Base-by-base conservation (phyloP, 2,113 vertebrate genomes). In the Okapia johnstoni region DNA sequence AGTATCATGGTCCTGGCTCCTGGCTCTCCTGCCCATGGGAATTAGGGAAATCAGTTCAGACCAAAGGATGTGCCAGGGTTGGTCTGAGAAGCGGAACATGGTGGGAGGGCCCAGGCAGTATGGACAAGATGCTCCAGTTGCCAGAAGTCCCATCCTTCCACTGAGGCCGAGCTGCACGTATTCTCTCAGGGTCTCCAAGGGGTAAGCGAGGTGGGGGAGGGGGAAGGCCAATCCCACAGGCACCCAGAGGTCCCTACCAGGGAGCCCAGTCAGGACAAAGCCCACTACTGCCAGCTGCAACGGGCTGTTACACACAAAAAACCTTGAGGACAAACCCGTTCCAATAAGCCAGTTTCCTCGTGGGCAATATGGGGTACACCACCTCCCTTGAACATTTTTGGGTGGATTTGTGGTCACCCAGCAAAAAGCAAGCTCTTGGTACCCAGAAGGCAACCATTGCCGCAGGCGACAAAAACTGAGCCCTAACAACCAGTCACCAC, bases 311-410 rank as follows among this genome's bases (percentile, higher is more conserved):
- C 40, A 40, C 40, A 40, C 40, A 40, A 57, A 8, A 25, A 40
- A 40, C 36, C 40, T 76, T 76, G 40, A 43, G 25, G 1, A 1
- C 1, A 4, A 63, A 11, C 6, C 25, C 15, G 1, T 2, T 50
- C 58, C 60, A 30, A 60, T 26, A 19, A 66, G 33, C 19, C 26
- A 21, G 12, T 10, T 6, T 70, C 43, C 70, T 57, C 0, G 0
- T 0, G 43, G 19, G 8, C 13, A 7, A 81, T 9, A 48, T 0
- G 2, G 55, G 55, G 57, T 2, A 4, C 0, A 9, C 40, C 2
- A 17, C 14, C 30, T 5, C 40, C 54, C 23, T 12, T 9, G 57
- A 80, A 40, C 1, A 3, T 90, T 61, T 43, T 11, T 11, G 36
- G 23, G 55, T 28, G 36, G 26, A 19, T 26, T 15, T 43, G 0